A percentile compares a stretch with the other conserved stretches of the same genome.
These are phyloP conservation scores for Antedon bifida DNA, from an alignment of 35 echinoderm and acorn worm species.

Conservation along the genomic window DNA sequence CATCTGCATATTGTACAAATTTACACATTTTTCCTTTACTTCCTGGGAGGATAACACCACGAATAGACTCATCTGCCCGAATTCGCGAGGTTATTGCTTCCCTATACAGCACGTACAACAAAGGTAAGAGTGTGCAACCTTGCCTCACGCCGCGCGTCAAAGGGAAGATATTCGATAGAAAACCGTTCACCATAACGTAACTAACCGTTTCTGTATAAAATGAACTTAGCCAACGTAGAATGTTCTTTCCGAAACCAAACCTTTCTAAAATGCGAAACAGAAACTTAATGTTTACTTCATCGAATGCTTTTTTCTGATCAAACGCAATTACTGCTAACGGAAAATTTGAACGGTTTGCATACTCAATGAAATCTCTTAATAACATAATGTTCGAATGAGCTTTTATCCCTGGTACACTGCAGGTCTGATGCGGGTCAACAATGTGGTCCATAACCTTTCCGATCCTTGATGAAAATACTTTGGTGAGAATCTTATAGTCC, in stretches of 20 bases:
- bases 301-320: conserved; percentile 42
- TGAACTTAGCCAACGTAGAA: conserved; percentile 16
- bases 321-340: background rate
- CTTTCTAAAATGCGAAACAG: conserved; percentile 9
- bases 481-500: conserved; percentile 40
- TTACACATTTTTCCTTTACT: background rate
- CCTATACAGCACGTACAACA: conserved; percentile 14
- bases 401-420: background rate
- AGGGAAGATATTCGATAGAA: background rate
- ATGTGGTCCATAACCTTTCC: conserved; percentile 14
- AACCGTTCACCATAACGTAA: conserved; percentile 17
- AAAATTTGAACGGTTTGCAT: background rate
- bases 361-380: conserved; percentile 16
- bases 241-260: conserved; percentile 12
- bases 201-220: conserved; percentile 10
- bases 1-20: background rate
- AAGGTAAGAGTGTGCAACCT: conserved; percentile 25
- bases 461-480: conserved; percentile 6
- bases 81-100: conserved; percentile 13
- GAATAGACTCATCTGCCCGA: background rate
- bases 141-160: conserved; percentile 18
- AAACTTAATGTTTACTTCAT: conserved; percentile 11
- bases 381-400: conserved; percentile 13
- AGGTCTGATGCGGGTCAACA: conserved; percentile 8
- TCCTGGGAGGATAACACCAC: background rate